Conservation (phyloP, 2,113 vertebrate genomes). For the Nipponia nippon region DNA sequence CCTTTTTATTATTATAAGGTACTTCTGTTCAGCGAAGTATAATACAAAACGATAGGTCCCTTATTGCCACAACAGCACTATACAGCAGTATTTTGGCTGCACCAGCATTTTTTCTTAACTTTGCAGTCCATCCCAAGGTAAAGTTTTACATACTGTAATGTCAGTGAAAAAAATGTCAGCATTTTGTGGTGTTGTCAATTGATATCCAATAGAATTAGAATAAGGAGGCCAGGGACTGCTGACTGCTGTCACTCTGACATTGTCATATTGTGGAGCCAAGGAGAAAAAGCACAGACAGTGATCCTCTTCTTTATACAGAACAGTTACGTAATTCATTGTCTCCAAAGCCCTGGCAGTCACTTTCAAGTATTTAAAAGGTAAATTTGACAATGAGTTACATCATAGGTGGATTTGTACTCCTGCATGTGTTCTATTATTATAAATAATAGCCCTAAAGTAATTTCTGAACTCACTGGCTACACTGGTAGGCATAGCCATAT, state of each 20-base stretch:
- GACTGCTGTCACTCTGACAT: neutral
- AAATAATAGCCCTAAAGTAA: neutral
- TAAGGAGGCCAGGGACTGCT: neutral
- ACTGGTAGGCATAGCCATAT: neutral
- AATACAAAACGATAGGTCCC: neutral
- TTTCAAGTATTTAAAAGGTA: neutral
- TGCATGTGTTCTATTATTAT: neutral
- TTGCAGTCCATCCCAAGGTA: neutral
- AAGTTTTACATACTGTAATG: slow-evolving; percentile 40
- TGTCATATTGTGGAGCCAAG: neutral
- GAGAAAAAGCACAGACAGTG: neutral
- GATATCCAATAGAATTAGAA: neutral
- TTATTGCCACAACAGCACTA: neutral
- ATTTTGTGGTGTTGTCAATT: slow-evolving; percentile 15
- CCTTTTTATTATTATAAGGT: neutral
- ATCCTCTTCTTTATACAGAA: neutral
- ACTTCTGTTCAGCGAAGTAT: neutral
- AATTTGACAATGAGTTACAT: neutral
- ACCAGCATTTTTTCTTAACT: slow-evolving; percentile 2
- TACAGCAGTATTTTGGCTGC: neutral
- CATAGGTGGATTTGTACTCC: neutral
- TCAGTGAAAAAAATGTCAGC: slow-evolving; percentile 28
- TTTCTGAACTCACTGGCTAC: neutral
- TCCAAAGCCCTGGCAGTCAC: neutral
- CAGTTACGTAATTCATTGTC: neutral